phyloP scores from a whole-genome alignment of 2,113 vertebrate species.

The Boleophthalmus pectinirostris region DNA sequence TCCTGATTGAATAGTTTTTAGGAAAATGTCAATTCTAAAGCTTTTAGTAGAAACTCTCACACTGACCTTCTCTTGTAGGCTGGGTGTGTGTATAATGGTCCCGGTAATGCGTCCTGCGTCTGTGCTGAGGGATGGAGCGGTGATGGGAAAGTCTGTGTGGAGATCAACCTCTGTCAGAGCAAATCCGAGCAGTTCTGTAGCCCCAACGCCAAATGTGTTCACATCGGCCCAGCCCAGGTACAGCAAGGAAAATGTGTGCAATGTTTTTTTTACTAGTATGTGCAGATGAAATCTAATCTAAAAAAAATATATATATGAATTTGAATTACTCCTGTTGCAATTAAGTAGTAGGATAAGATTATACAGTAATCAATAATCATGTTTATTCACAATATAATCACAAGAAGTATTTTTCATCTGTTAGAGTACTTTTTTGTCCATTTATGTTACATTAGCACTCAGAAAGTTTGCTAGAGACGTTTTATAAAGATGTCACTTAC shows the following conservation, averaged over 20 bases:
- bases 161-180: slow-evolving; percentile 86
- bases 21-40: neutral
- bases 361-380: too few relatives aligned
- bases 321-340: too few relatives aligned
- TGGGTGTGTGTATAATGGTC: slow-evolving; percentile 76
- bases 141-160: slow-evolving; percentile 83
- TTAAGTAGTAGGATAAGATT: too few relatives aligned
- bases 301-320: too few relatives aligned
- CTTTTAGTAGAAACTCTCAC: neutral
- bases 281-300: too few relatives aligned
- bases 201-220: slow-evolving; percentile 79
- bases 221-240: slow-evolving; percentile 87
- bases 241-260: neutral
- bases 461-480: too few relatives aligned
- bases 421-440: too few relatives aligned
- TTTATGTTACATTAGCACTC: too few relatives aligned
- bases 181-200: slow-evolving; percentile 84
- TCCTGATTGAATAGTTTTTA: neutral
- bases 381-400: too few relatives aligned
- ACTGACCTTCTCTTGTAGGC: slow-evolving; percentile 73
- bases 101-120: slow-evolving; percentile 76
- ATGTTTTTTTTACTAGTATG: too few relatives aligned
- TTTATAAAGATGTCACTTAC: too few relatives aligned
- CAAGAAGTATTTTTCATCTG: too few relatives aligned
- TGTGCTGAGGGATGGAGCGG: slow-evolving; percentile 90